Evolutionary conservation across 2,888 invertebrate genomes (phyloP).

Genomic region (Drepana falcataria): DNA sequence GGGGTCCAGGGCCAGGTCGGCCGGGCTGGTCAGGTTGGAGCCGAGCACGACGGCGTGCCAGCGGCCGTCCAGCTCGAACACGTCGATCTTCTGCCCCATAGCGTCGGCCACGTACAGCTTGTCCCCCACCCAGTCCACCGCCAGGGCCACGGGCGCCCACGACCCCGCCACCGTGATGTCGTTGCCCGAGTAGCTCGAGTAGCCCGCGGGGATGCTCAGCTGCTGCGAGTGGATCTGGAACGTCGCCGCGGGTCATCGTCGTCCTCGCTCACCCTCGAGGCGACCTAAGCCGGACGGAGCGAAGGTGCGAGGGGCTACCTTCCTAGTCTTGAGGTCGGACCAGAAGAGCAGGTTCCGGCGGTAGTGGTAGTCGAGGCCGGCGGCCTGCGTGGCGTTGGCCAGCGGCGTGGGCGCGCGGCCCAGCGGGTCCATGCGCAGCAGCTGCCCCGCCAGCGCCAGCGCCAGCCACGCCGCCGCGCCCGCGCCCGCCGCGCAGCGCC

Average conservation of each 20-base stretch:
- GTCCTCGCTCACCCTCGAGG: no score
- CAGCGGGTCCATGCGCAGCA: constrained; percentile 84
- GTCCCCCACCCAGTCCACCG: constrained; percentile 98
- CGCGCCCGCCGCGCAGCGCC: constrained; percentile 43
- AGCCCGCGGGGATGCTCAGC: constrained; percentile 61
- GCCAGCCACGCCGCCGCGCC: constrained; percentile 74
- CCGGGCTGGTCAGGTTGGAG: constrained; percentile 93
- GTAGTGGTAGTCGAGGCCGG: constrained; percentile 92
- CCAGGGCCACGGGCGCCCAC: constrained; percentile 93
- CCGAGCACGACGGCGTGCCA: constrained; percentile 95
- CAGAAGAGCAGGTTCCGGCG: constrained; percentile 88
- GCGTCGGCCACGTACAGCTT: constrained; percentile 97
- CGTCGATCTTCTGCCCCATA: constrained; percentile 93
- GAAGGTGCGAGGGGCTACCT: constrained; percentile 65
- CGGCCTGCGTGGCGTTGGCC: constrained; percentile 90
- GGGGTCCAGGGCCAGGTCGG: constrained; percentile 96
- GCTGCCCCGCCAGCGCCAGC: constrained; percentile 77
- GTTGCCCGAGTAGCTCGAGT: constrained; percentile 65
- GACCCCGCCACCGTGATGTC: constrained; percentile 89
- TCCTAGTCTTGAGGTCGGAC: constrained; percentile 93
- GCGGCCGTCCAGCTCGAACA: constrained; percentile 91
- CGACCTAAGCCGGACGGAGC: constrained; percentile 7
- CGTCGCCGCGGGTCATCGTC: background rate
- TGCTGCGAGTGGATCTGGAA: constrained; percentile 80
- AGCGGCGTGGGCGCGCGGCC: constrained; percentile 81